phyloP scores from a whole-genome alignment of 2,888 invertebrate genomes.

The Lymantria dispar region DNA sequence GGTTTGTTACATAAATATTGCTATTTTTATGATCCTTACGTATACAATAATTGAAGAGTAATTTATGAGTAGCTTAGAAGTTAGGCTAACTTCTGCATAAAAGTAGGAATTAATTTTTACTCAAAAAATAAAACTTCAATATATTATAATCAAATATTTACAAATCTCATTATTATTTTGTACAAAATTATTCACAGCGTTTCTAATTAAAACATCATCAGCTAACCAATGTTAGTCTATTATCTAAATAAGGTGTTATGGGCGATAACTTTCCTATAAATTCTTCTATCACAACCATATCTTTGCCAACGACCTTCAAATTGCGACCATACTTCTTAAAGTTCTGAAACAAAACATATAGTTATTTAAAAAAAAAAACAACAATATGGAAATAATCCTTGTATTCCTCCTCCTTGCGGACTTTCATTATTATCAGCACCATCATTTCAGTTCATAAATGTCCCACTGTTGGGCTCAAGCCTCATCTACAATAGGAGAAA shows the following conservation, averaged over 20 bases:
- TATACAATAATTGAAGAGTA: too few relatives aligned
- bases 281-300: slow-evolving; percentile 71
- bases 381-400: too few relatives aligned
- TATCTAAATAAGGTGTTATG: slow-evolving; percentile 71
- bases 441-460: too few relatives aligned
- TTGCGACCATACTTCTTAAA: slow-evolving; percentile 66
- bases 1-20: too few relatives aligned
- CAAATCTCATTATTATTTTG: slow-evolving; percentile 1
- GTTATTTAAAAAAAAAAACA: background rate
- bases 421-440: too few relatives aligned
- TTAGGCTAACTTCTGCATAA: too few relatives aligned
- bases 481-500: too few relatives aligned
- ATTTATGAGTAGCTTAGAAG: too few relatives aligned
- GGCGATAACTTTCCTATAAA: slow-evolving; percentile 79
- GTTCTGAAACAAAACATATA: slow-evolving; percentile 45
- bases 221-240: slow-evolving; percentile 70
- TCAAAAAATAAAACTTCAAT: background rate
- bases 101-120: too few relatives aligned
- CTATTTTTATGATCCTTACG: too few relatives aligned
- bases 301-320: slow-evolving; percentile 61
- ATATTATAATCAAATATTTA: background rate
- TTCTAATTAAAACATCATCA: slow-evolving; percentile 9
- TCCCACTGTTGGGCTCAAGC: too few relatives aligned
- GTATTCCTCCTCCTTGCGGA: too few relatives aligned
- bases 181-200: slow-evolving; percentile 2